Base-by-base conservation (phyloP, 2,113 vertebrate genomes). In the Bujurquina vittata region DNA sequence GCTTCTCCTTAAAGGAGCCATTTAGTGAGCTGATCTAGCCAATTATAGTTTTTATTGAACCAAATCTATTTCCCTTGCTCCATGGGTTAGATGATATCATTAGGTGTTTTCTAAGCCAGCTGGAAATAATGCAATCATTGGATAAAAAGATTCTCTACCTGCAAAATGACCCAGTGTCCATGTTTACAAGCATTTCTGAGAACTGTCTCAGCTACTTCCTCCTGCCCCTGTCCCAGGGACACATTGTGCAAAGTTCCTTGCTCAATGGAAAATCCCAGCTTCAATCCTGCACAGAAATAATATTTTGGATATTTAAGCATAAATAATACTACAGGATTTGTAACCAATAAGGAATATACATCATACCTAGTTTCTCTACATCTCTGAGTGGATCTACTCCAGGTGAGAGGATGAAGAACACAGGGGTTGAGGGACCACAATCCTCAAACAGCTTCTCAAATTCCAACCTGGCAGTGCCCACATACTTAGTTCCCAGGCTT, bases 341-440 rank as follows among this genome's bases (percentile, higher is more conserved):
- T 35, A 17, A 74, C 58, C 46, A 72, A 46, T 6, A 74, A 65
- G 12, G 29, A 56, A 15, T 55, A 33, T 2, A 4, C 1, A 12
- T 10, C 23, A 40, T 94, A 96, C 93, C 93, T 20, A 97, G 94
- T 26, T 84, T 92, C 88, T 97, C 97, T 2, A 93, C 93, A 91
- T 96, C 95, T 94, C 96, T 96, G 6, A 97, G 93, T 43, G 96
- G 94, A 57, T 97, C 92, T 1, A 95, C 92, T 76, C 95, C 95
- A 62, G 95, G 95, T 79, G 95, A 96, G 33, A 97, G 94, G 90
- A 98, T 95, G 84, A 97, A 97, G 93, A 98, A 95, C 26, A 97
- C 10, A 0, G 96, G 96, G 12, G 87, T 95, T 31, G 91, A 88
- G 0, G 96, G 93, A 86, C 88, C 87, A 83, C 94, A 97, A 23